Evolutionary conservation across 2,113 vertebrate genomes (phyloP), one percentile per base, ranked within the genome.

Genomic region (Suricata suricatta): DNA sequence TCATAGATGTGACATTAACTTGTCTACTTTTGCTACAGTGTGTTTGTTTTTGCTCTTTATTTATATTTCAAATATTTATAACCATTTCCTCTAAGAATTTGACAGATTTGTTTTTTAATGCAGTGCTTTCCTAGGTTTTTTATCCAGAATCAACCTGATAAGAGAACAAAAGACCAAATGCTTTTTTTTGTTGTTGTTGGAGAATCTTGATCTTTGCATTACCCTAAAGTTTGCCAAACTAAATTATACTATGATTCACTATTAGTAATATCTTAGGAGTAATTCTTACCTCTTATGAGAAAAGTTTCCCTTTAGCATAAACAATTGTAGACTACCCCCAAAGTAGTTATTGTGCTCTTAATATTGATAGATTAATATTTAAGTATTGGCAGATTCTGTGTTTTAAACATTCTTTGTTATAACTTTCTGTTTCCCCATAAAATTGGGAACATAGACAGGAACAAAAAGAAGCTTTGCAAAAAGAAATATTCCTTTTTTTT

Each of bases 21-120:
- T 93, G 54, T 33, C 47, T 96, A 33, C 83, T 79, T 87, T 92
- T 89, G 91, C 25, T 86, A n/a, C 63, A 50, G 47, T 88, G 50
- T 94, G 16, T 96, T 94, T 85, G 7, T 93, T 35, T 69, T 95
- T 94, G 82, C 86, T 38, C 38, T 91, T 94, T 93, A 93, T 90
- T 95, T 96, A n/a, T 96, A 90, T 60, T 96, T 96, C 50, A 97
- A 72, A 96, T 93, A 82, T 95, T 95, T 90, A 95, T 86, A 91
- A 81, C 33, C 31, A 44, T 97, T 95, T 97, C 21, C 50, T 95
- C 25, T 31, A 86, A 93, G 82, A 95, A 50, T 6, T 85, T 88
- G 82, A 94, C 41, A 86, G 33, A 60, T 88, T 38, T 95, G 21
- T 94, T 93, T 93, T 89, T 91, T 74, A 92, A 27, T 60, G 41